phyloP scores from a whole-genome alignment of 2,888 invertebrate genomes.

The Nymphalis c-album region DNA sequence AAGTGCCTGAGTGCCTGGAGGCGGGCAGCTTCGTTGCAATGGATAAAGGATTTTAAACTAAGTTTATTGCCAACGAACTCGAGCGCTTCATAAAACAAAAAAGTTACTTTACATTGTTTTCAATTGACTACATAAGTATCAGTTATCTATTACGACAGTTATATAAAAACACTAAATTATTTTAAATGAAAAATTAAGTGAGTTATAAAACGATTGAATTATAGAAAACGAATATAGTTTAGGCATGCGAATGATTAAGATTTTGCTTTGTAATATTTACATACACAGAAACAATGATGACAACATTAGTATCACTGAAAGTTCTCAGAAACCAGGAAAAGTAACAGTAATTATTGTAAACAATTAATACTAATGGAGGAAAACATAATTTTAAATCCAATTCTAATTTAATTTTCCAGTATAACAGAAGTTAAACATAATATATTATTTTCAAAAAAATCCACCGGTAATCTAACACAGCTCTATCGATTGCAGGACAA shows the following conservation, averaged over 20 bases:
- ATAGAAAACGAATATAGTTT: background rate
- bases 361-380: background rate
- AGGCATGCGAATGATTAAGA: background rate
- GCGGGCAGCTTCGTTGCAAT: conserved; percentile 45
- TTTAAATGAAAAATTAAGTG: too few species aligned
- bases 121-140: background rate
- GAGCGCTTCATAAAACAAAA: background rate
- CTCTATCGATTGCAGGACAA: conserved; percentile 35
- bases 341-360: background rate
- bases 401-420: background rate
- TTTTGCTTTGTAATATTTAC: conserved; percentile 8
- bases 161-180: too few species aligned
- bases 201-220: background rate
- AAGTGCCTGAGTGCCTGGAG: conserved; percentile 35
- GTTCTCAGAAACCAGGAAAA: conserved; percentile 5
- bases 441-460: conserved; percentile 25
- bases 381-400: background rate
- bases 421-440: background rate
- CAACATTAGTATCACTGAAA: conserved; percentile 28
- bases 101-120: background rate
- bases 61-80: conserved; percentile 60
- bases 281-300: conserved; percentile 4
- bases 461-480: conserved; percentile 43
- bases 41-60: conserved; percentile 62
- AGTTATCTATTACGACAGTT: background rate